Base-by-base conservation (phyloP, 1,140 invertebrate genomes). In the Formica selysi region DNA sequence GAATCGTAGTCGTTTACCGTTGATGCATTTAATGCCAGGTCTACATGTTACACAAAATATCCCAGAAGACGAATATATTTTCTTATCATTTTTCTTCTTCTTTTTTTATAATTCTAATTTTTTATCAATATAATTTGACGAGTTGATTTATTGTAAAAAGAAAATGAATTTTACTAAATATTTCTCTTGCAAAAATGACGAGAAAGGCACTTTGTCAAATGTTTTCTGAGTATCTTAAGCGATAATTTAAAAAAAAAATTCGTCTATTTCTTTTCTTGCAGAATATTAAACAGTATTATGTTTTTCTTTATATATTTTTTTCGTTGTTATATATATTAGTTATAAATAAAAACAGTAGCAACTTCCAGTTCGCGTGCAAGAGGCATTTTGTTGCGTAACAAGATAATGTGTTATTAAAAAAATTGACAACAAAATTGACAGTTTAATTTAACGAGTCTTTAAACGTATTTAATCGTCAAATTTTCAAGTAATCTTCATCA, bases 311-410 rank as follows among this genome's bases (percentile, higher is more conserved):
- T 22, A 54, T 22, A 16, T 38, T 74, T 1, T 29, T 36, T 51
- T 57, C 36, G 13, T 29, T 29, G 19, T 57, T 26, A 62, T 54
- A 59, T 22, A 22, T 22, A 76, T 13, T 6, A 74, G 54, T 57
- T 38, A n/a, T 7, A 59, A 26, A 22, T 76, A 57, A 44, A 8
- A 44, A 64, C 57, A 62, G 32, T 57, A 76, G 36, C 32, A 36
- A 44, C 41, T 78, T 78, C 22, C 36, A 79, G 61, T 67, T 79
- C 7, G 76, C 26, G 26, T 29, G 26, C 41, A 51, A 51, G 22
- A 36, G 41, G 61, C n/a, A 62, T 62, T 76, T 76, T 44, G 44
- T 79, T 67, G 13, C 61, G 29, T 67, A 67, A 79, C 29, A 67
- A 29, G 26, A 29, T 29, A 29, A 29, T 67, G n/a, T 22, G 2